These are phyloP conservation scores for Patagioenas fasciata DNA, from an alignment of 2,113 vertebrate genomes.

Conservation along the genomic window DNA sequence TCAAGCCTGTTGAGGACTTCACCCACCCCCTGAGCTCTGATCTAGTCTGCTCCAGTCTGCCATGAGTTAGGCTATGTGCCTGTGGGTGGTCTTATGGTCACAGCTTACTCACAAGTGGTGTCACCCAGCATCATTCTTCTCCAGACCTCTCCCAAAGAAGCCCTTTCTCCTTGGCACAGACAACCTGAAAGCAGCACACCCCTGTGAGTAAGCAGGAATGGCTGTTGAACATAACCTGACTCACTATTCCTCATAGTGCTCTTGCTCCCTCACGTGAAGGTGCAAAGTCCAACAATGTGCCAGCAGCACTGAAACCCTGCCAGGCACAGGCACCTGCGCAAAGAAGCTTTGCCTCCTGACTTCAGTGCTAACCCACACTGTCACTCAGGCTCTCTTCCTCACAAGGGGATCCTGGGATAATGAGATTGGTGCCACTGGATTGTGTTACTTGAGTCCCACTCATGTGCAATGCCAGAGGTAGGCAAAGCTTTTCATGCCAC, in stretches of 20 bases:
- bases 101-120: neutral
- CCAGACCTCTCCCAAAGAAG: neutral
- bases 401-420: neutral
- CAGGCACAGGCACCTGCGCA: neutral
- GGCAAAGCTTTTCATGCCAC: neutral
- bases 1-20: neutral
- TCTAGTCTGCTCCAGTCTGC: neutral
- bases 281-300: neutral
- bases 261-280: neutral
- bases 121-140: neutral
- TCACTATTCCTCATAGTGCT: neutral
- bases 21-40: neutral
- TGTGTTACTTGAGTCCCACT: neutral
- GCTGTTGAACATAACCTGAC: neutral
- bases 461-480: neutral
- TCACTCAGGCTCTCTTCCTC: neutral
- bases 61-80: neutral
- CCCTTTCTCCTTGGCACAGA: neutral
- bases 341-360: neutral
- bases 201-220: neutral
- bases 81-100: neutral
- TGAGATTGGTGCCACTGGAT: neutral
- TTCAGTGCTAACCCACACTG: neutral
- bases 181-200: neutral
- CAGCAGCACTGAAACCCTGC: neutral